Percentiles rank a stretch among this genome's conserved stretches.
These are phyloP conservation scores for Cataglyphis livida DNA, from an alignment of 2,888 invertebrate genomes.

Conservation along the genomic window DNA sequence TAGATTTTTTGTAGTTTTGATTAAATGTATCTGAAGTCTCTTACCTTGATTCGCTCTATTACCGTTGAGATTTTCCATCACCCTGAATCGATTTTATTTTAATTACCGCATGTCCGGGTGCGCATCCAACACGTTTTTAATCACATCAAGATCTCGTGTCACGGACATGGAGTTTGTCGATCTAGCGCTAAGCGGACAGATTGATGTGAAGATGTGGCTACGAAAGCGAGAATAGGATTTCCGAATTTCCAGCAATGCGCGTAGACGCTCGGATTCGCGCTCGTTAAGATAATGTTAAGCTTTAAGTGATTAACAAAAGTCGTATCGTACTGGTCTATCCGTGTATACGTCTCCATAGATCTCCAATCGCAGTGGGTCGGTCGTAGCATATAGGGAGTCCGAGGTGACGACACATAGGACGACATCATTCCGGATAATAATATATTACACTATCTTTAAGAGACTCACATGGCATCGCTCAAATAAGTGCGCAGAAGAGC, in stretches of 20 bases:
- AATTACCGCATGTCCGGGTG: background rate
- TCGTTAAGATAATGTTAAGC: slow-evolving; percentile 47
- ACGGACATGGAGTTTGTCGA: slow-evolving; percentile 1
- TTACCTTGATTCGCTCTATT: background rate
- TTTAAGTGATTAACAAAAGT: slow-evolving; percentile 55
- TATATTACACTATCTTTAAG: slow-evolving; percentile 5
- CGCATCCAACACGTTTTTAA: slow-evolving; percentile 10
- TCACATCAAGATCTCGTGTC: background rate
- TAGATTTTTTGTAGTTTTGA: too few species aligned
- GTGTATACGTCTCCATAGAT: slow-evolving; percentile 66
- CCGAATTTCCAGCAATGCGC: background rate
- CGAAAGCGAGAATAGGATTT: slow-evolving; percentile 8
- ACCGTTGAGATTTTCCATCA: background rate
- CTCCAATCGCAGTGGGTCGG: slow-evolving; percentile 49
- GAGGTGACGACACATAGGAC: background rate
- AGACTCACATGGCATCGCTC: background rate
- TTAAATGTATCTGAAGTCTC: background rate
- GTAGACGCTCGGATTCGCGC: slow-evolving; percentile 1
- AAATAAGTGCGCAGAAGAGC: background rate
- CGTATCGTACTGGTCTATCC: slow-evolving; percentile 63
- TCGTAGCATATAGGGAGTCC: background rate
- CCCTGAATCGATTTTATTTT: background rate
- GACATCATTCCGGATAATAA: slow-evolving; percentile 15
- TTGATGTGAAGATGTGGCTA: background rate
- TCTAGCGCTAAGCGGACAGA: background rate